A percentile compares a stretch with the other conserved stretches of the same genome.
phyloP scores from a whole-genome alignment of 2,113 vertebrate species.

The Pogona vitticeps region DNA sequence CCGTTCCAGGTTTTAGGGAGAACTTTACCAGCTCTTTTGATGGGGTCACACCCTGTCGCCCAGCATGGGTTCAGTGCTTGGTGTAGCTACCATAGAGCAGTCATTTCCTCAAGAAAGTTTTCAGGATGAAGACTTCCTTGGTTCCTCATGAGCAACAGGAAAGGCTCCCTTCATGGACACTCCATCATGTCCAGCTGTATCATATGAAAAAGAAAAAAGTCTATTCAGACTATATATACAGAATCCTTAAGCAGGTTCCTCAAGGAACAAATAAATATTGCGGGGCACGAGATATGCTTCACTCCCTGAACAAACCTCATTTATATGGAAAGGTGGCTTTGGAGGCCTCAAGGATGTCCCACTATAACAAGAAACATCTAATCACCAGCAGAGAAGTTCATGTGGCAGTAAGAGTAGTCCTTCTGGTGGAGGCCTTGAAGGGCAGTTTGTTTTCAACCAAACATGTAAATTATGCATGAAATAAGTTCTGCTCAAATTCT shows the following conservation, averaged over 20 bases:
- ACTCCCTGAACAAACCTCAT: neutral
- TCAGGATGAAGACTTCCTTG: rapidly evolving
- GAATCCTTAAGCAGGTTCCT: neutral
- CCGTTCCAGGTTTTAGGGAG: no score
- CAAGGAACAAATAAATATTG: neutral
- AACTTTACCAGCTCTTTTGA: no score
- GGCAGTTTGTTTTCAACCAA: neutral
- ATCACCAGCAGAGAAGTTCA: neutral
- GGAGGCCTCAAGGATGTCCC: constrained; percentile 27
- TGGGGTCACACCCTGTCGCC: no score
- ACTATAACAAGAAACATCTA: neutral
- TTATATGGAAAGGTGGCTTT: neutral
- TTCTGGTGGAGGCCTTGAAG: constrained; percentile 29
- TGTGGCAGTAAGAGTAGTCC: constrained; percentile 46
- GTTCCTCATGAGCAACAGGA: rapidly evolving
- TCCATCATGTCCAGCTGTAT: neutral
- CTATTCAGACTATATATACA: constrained; percentile 25
- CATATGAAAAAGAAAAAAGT: constrained; percentile 51
- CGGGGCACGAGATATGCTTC: rapidly evolving
- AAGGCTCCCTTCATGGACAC: rapidly evolving
- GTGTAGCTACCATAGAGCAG: neutral
- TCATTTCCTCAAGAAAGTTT: neutral
- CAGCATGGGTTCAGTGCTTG: no score
- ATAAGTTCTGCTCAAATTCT: neutral
- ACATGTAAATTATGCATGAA: rapidly evolving